These are phyloP conservation scores for Andrena minutula DNA, from an alignment of 2,888 invertebrate species.

Conservation along the genomic window DNA sequence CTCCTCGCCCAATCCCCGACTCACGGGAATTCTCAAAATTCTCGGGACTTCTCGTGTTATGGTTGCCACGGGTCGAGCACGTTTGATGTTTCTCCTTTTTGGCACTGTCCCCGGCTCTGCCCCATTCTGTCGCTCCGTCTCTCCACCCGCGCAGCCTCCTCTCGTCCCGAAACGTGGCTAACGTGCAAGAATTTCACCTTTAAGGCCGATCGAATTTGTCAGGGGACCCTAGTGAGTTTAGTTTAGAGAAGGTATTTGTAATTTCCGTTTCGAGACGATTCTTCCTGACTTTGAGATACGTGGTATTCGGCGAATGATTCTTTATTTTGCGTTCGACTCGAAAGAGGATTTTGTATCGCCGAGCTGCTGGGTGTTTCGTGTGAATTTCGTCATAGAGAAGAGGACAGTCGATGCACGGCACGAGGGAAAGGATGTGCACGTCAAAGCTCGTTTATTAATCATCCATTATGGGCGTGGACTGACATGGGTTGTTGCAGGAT, in stretches of 20 bases:
- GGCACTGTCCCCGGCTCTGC: not conserved
- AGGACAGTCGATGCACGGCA: too few species aligned
- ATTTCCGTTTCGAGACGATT: constrained; percentile 6
- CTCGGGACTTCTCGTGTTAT: constrained; percentile 53
- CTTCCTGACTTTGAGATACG: not conserved
- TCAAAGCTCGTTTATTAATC: constrained; percentile 76
- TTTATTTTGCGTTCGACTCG: not conserved
- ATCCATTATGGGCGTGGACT: constrained; percentile 73
- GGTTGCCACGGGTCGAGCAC: constrained; percentile 42
- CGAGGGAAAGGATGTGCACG: not conserved
- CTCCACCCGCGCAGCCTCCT: not conserved
- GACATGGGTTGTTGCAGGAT: constrained; percentile 65
- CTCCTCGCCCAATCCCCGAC: constrained; percentile 41
- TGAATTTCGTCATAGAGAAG: too few species aligned
- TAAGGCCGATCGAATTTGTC: constrained; percentile 40
- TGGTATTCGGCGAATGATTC: not conserved
- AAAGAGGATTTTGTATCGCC: not conserved
- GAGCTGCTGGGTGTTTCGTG: not conserved
- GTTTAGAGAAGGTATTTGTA: constrained; percentile 30
- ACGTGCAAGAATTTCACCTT: constrained; percentile 56
- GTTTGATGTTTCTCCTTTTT: constrained; percentile 51
- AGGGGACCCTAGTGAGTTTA: constrained; percentile 21
- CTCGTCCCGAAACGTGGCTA: not conserved
- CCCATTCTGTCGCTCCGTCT: not conserved
- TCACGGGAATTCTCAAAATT: constrained; percentile 64